Evolutionary conservation across 2,888 invertebrate genomes (phyloP), one percentile per base, ranked within the genome.

Genomic region (Rotaria sp.): DNA sequence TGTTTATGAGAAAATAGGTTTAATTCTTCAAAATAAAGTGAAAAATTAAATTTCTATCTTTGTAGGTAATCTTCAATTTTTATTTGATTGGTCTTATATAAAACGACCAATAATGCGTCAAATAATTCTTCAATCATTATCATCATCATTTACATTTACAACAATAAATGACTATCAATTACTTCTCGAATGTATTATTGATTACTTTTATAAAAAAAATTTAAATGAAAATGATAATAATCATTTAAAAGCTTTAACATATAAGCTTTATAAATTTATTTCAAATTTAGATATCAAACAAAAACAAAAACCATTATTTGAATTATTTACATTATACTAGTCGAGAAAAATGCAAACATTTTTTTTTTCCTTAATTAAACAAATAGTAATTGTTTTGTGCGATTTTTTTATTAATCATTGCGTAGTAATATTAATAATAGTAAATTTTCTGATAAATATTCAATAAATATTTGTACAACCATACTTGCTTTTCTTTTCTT

Each of bases 21-120:
- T 45, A 11, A 45, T 45, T 45, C 45, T 45, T 45, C 8, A 45
- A 18, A 10, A 2, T n/a, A 24, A 10, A 7, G 3, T 0, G 24
- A 24, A 52, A 52, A 52, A 4, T 8, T 24, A 24, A 24, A 7
- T 24, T 5, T 52, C 24, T 5, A 11, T 52, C 18, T 26, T 35
- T 67, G 1, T 18, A 67, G 67, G 35, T 13, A 67, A 67, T 67
- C n/a, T 80, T 45, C 80, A 80, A 45, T 80, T 45, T 80, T 45
- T 80, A 45, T 45, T 80, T n/a, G 26, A 80, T 80, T 80, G 80
- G 80, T 45, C 26, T 45, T 45, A 45, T 18, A 45, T 80, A 41
- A 80, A 35, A 80, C 80, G 80, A 11, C 80, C 80, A 45, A 26
- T 80, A n/a, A 80, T 80, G 80, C 41, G 80, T 45, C 80, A 80